These are phyloP conservation scores for Caenorhabditis virilis DNA, from an alignment of 2,888 invertebrate species.

Conservation along the genomic window DNA sequence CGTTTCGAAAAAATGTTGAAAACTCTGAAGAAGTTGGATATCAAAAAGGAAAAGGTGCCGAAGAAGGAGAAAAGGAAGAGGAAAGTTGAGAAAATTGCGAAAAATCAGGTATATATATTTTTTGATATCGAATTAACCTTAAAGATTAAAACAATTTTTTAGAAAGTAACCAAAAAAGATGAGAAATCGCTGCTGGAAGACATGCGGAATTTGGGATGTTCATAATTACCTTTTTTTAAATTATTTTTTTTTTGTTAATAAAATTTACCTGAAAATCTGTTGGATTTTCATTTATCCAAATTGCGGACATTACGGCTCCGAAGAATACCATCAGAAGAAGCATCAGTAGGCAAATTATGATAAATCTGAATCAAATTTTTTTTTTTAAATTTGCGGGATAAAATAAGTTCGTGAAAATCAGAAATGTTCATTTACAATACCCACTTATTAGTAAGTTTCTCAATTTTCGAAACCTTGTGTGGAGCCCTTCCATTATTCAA, in stretches of 20 bases:
- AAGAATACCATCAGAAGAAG: constrained; percentile 77
- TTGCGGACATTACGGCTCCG: constrained; percentile 75
- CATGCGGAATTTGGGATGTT: no score
- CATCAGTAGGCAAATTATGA: constrained; percentile 80
- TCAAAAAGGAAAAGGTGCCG: not conserved
- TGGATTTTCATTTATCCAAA: constrained; percentile 29
- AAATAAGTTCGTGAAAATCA: constrained; percentile 4
- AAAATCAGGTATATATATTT: no score
- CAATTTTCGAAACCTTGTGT: constrained; percentile 78
- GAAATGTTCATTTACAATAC: not conserved
- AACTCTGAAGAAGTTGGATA: no score
- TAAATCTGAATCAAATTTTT: no score
- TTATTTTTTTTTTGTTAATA: constrained; percentile 8
- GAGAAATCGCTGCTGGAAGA: no score
- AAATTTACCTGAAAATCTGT: not conserved
- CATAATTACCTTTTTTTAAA: no score
- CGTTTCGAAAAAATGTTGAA: no score
- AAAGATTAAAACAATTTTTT: no score
- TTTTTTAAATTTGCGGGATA: no score
- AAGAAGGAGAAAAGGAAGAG: constrained; percentile 1
- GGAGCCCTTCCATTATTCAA: constrained; percentile 93
- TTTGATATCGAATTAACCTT: no score
- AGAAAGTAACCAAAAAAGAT: no score
- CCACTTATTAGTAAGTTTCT: constrained; percentile 83
- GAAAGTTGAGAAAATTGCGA: not conserved